A percentile compares a stretch with the other conserved stretches of the same genome.
phyloP scores from a whole-genome alignment of 2,113 vertebrate genomes.

The Tachuris rubrigastra region DNA sequence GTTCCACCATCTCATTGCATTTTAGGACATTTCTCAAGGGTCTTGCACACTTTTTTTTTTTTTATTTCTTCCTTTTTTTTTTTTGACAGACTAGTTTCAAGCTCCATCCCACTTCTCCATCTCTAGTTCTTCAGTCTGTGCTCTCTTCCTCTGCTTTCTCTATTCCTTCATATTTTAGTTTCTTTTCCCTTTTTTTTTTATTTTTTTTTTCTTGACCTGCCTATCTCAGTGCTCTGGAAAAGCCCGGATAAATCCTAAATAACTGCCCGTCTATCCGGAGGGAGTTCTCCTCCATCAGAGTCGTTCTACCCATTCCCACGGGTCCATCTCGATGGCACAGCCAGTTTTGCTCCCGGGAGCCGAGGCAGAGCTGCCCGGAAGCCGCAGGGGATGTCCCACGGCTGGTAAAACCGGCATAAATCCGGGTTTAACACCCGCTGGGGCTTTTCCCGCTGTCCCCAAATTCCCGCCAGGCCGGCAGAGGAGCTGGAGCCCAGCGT shows the following conservation, averaged over 20 bases:
- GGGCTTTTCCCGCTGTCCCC: accelerated
- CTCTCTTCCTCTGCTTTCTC: background rate
- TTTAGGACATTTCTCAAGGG: background rate
- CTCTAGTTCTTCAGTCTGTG: background rate
- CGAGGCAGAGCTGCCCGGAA: background rate
- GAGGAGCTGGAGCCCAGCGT: background rate
- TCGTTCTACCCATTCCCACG: accelerated
- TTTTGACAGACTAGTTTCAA: background rate
- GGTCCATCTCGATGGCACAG: accelerated
- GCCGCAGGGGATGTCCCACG: background rate
- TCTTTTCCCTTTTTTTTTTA: background rate
- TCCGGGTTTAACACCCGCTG: background rate
- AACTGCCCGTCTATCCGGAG: accelerated
- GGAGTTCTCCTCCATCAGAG: background rate
- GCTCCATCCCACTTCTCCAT: background rate
- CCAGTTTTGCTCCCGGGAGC: background rate
- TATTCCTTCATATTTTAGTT: background rate
- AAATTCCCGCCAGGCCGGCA: background rate
- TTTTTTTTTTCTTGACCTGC: background rate
- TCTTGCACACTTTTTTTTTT: background rate
- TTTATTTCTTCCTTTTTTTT: background rate
- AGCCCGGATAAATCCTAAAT: accelerated
- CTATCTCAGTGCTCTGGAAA: background rate
- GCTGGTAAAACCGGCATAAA: background rate
- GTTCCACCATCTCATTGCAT: background rate